These are phyloP conservation scores for Pelusios castaneus DNA, from an alignment of 2,113 vertebrate genomes.

Conservation along the genomic window DNA sequence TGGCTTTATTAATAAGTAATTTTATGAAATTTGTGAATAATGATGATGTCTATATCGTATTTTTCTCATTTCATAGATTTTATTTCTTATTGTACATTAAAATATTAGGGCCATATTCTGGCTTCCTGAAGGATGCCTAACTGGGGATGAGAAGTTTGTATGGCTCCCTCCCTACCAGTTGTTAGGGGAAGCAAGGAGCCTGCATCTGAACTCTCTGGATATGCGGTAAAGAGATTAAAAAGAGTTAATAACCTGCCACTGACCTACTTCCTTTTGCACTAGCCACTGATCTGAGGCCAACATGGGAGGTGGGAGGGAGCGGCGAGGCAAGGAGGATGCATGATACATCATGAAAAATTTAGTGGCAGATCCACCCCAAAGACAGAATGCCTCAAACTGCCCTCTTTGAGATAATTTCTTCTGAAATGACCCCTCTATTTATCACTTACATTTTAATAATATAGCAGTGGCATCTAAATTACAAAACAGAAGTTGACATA, in stretches of 20 bases:
- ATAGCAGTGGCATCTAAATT: background rate
- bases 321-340: background rate
- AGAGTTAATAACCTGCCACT: background rate
- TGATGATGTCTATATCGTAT: too few species aligned
- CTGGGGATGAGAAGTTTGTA: too few species aligned
- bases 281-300: conserved; percentile 2
- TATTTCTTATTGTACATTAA: background rate
- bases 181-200: background rate
- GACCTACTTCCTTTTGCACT: background rate
- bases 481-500: background rate
- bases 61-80: too few species aligned
- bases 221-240: background rate
- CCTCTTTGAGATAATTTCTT: too few species aligned
- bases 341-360: background rate
- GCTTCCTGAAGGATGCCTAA: too few species aligned
- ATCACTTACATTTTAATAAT: background rate
- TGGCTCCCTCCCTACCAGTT: background rate
- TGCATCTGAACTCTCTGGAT: background rate
- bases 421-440: too few species aligned
- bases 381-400: background rate
- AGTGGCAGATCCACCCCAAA: background rate
- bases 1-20: rapidly evolving
- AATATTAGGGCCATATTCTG: background rate
- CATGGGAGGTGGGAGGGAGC: background rate
- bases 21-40: background rate